phyloP scores from a whole-genome alignment of 1,140 invertebrate species.

The Riptortus pedestris region DNA sequence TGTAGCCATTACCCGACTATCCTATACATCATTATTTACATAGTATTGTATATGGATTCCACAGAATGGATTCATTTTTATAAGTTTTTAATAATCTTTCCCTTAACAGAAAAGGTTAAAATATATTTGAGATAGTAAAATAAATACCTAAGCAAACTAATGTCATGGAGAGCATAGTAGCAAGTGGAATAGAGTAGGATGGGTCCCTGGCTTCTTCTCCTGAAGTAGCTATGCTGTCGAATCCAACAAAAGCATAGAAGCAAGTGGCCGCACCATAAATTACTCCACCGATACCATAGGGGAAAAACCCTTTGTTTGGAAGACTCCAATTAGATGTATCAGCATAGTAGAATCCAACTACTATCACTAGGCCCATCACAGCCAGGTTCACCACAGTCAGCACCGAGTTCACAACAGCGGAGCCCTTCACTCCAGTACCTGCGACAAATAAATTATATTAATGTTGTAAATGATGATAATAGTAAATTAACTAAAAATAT shows the following conservation, averaged over 20 bases:
- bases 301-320: conserved; percentile 62
- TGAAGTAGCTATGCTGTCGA: conserved; percentile 72
- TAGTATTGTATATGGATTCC: too few relatives aligned
- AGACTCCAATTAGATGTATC: conserved; percentile 68
- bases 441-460: conserved; percentile 35
- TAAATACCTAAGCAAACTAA: conserved; percentile 33
- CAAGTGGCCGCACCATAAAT: conserved; percentile 69
- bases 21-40: too few relatives aligned
- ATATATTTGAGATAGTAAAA: too few relatives aligned
- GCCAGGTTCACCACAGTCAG: conserved; percentile 66
- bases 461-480: conserved; percentile 3
- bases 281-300: conserved; percentile 60
- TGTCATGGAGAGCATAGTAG: conserved; percentile 43
- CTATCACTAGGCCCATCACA: conserved; percentile 63
- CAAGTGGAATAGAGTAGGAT: conserved; percentile 47
- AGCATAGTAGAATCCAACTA: conserved; percentile 68
- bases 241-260: conserved; percentile 85
- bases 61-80: too few relatives aligned
- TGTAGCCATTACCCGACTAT: too few relatives aligned
- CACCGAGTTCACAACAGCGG: conserved; percentile 68
- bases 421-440: conserved; percentile 76
- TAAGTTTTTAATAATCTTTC: too few relatives aligned
- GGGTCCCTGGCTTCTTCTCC: conserved; percentile 54
- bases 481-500: too few relatives aligned
- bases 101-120: too few relatives aligned